These are phyloP conservation scores for Gulo gulo DNA, from an alignment of 2,113 vertebrate species.

Conservation along the genomic window DNA sequence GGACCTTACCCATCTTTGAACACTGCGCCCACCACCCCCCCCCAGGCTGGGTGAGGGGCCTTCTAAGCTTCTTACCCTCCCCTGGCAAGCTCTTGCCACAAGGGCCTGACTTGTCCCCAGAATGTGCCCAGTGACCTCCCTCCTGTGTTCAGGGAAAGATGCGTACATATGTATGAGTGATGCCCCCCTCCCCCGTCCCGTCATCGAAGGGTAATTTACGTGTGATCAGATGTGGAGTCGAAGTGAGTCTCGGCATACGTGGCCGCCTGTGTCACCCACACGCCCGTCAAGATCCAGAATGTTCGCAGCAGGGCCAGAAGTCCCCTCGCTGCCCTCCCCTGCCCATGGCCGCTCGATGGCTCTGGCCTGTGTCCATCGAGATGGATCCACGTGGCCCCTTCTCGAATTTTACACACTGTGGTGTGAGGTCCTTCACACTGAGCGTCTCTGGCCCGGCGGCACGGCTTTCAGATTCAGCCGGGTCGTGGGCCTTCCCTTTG, in stretches of 20 bases:
- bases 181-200: no score
- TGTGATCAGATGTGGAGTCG: background rate
- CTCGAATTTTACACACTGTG: accelerated
- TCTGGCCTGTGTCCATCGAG: background rate
- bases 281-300: background rate
- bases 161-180: accelerated
- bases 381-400: background rate
- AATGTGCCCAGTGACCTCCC: background rate
- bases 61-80: background rate
- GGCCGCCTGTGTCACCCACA: background rate
- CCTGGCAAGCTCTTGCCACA: background rate
- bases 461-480: background rate
- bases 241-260: background rate
- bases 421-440: background rate
- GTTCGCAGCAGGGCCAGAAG: background rate
- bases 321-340: background rate
- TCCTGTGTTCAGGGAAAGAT: background rate
- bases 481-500: background rate
- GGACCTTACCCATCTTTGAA: accelerated
- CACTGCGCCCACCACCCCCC: no score
- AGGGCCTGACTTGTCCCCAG: background rate
- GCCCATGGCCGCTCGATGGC: background rate
- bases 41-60: background rate
- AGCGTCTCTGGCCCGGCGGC: background rate
- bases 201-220: background rate